These are phyloP conservation scores for Zalophus californianus DNA, from an alignment of 2,797 vertebrate genomes.

Conservation along the genomic window DNA sequence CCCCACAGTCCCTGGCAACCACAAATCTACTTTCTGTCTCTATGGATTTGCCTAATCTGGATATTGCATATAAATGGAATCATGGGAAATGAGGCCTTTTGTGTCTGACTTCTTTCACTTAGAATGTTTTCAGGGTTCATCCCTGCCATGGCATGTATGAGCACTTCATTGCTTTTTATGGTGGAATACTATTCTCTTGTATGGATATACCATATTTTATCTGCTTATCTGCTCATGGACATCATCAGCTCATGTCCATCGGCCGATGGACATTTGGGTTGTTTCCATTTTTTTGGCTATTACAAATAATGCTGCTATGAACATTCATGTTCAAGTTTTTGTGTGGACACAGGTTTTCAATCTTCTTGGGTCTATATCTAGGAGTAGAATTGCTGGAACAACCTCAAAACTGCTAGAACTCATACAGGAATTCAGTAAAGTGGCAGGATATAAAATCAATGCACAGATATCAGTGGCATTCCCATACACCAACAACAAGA, in stretches of 20 bases:
- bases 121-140: background rate
- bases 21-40: background rate
- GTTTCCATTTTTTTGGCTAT: background rate
- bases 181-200: background rate
- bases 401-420: too few relatives aligned
- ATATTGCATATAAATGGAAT: background rate
- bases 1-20: background rate
- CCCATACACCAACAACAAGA: too few relatives aligned
- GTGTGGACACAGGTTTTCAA: background rate
- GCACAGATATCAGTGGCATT: too few relatives aligned
- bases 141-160: background rate
- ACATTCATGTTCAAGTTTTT: background rate
- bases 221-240: background rate
- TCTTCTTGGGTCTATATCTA: background rate
- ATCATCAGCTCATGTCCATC: background rate
- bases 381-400: background rate
- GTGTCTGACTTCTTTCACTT: background rate
- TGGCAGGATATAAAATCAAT: too few relatives aligned
- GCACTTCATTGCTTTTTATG: background rate
- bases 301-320: background rate
- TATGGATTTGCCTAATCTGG: background rate
- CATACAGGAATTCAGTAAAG: too few relatives aligned
- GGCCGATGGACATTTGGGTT: background rate
- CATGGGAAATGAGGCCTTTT: background rate
- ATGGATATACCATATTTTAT: background rate